Evolutionary conservation across 2,113 vertebrate genomes (phyloP).

Genomic region (Rousettus leschenaultii): DNA sequence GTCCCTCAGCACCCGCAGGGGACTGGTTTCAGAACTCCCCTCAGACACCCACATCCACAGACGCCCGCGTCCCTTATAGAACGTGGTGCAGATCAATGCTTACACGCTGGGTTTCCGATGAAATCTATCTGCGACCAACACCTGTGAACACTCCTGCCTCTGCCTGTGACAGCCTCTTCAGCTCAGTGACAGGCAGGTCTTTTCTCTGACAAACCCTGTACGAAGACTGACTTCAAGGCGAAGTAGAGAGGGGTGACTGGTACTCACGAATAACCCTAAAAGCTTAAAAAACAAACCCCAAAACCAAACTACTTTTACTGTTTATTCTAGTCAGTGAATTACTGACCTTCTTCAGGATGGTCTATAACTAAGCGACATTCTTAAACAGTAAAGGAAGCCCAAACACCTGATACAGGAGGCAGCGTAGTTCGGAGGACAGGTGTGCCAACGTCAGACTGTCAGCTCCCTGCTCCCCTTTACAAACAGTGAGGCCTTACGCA

Average conservation of each 20-base stretch:
- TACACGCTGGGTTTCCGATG: rapidly evolving
- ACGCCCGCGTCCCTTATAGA: background rate
- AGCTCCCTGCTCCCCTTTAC: background rate
- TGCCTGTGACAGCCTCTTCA: background rate
- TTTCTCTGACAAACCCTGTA: background rate
- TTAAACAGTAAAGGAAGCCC: background rate
- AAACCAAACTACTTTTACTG: background rate
- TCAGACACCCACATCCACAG: background rate
- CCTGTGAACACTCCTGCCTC: background rate
- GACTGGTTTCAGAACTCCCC: background rate
- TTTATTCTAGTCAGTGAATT: background rate
- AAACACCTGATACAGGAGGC: background rate
- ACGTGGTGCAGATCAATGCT: background rate
- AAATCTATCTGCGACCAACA: too few relatives aligned
- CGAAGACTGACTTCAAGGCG: background rate
- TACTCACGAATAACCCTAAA: background rate
- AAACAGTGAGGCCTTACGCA: background rate
- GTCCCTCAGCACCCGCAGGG: background rate
- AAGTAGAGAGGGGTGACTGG: background rate
- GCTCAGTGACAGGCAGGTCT: background rate
- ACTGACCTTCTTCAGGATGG: background rate
- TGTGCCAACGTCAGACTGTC: background rate
- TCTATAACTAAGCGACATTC: background rate
- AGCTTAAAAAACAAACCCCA: background rate
- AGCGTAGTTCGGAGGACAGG: background rate